Base-by-base conservation (phyloP, 2,797 vertebrate genomes). In the Hirundo rustica region DNA sequence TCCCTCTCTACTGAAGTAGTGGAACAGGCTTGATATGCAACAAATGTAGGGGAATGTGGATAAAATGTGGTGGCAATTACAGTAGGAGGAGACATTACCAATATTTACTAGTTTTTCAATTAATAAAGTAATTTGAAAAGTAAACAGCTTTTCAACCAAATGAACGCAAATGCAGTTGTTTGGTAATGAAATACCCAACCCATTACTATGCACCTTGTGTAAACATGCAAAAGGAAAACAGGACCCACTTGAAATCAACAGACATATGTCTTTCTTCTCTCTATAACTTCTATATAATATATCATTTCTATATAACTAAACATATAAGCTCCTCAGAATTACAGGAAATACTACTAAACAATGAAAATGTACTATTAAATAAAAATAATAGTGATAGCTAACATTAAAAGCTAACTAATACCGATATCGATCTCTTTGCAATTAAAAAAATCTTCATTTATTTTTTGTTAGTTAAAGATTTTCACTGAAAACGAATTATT, bases 61-160 rank as follows among this genome's bases (percentile, higher is more conserved):
- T 87, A 88, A 92, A 95, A 96, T 72, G 88, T 75, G 76, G 58
- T 88, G 70, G 83, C 93, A 97, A 96, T 97, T 97, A 95, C 83
- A 70, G 95, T 85, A 94, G 93, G 83, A 93, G 85, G 85, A 95
- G 89, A 88, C 77, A 89, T 83, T 95, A 85, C 94, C 58, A 94
- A 94, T 93, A 92, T 95, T 95, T 96, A 93, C 90, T 93, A 66
- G 82, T 94, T 96, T 97, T 97, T 94, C 75, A 96, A 90, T 95
- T 97, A 97, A 95, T 88, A 92, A 96, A 92, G 85, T 90, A 90
- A 96, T 93, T 96, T 97, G 84, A 81, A 88, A 89, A 97, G 91
- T 92, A 93, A 96, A 96, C 93, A 97, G 73, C 95, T 95, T 96
- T 77, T 94, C 82, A 90, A 94, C 68, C 78, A 91, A 85, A 96